phyloP scores from a whole-genome alignment of 2,888 invertebrate genomes.

The Tetropium fuscum region DNA sequence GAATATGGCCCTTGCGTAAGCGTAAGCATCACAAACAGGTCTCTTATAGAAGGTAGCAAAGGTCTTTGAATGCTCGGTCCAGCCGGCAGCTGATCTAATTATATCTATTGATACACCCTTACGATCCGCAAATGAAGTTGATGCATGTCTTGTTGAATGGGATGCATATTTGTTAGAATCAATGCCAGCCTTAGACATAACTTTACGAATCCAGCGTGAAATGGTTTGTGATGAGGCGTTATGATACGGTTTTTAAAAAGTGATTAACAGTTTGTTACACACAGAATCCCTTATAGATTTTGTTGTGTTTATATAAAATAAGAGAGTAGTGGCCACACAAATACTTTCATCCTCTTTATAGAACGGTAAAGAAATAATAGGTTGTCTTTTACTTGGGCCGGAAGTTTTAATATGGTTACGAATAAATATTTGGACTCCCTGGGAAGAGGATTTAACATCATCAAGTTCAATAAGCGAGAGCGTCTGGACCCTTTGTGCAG shows the following conservation, averaged over 20 bases:
- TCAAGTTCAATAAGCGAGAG: constrained; percentile 8
- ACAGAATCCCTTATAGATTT: background rate
- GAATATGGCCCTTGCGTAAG: too few species aligned
- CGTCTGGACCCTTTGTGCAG: constrained; percentile 25
- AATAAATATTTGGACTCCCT: too few species aligned
- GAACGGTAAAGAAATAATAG: background rate
- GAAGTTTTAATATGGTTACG: background rate
- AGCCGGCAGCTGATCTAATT: too few species aligned
- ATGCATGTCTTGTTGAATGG: too few species aligned
- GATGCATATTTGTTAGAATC: too few species aligned
- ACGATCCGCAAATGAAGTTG: too few species aligned
- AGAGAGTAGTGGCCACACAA: background rate
- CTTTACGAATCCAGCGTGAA: background rate
- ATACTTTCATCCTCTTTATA: background rate
- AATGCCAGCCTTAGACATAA: too few species aligned
- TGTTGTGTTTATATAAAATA: background rate
- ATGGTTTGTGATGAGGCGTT: background rate
- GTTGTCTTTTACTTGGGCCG: background rate
- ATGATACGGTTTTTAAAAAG: background rate
- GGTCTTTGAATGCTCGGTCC: too few species aligned
- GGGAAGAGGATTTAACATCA: too few species aligned
- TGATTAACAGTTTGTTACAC: background rate
- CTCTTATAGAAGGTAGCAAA: too few species aligned
- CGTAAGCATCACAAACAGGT: too few species aligned
- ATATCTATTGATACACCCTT: too few species aligned